A percentile compares a stretch with the other conserved stretches of the same genome.
Conservation (phyloP, 2,888 invertebrate species). For the Pachydiplax longipennis region DNA sequence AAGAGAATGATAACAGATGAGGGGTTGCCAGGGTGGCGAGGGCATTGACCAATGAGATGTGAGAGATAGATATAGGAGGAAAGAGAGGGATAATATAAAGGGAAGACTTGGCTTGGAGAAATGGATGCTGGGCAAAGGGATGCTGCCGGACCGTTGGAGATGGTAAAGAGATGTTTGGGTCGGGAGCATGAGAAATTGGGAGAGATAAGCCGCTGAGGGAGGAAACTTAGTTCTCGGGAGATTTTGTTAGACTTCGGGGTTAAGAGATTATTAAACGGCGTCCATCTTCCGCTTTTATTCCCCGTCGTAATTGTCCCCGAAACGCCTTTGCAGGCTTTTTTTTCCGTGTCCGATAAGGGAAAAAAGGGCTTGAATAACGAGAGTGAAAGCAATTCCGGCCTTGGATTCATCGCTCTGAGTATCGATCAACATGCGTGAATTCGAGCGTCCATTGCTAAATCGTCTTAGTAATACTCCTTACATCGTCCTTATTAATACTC, state of each 20-base stretch:
- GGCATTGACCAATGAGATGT: slow-evolving; percentile 39
- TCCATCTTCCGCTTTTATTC: background rate
- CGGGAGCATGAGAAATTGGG: background rate
- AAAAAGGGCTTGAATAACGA: no score
- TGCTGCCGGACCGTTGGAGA: background rate
- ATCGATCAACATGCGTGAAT: no score
- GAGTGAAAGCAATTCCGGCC: no score
- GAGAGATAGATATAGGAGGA: background rate
- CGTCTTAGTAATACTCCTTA: no score
- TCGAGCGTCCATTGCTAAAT: no score
- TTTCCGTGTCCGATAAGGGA: no score
- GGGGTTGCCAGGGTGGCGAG: slow-evolving; percentile 21
- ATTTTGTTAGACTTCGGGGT: background rate
- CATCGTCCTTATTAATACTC: no score
- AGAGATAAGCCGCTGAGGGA: background rate
- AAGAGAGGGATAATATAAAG: background rate
- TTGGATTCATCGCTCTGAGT: no score
- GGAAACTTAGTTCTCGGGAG: background rate
- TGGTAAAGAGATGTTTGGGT: background rate
- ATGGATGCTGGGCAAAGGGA: background rate
- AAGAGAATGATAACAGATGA: slow-evolving; percentile 18
- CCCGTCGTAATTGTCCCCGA: no score
- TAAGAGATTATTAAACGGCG: background rate
- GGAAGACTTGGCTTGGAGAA: background rate
- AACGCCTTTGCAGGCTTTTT: no score